Conservation (phyloP, 2,888 invertebrate genomes). For the Deilephila porcellus region DNA sequence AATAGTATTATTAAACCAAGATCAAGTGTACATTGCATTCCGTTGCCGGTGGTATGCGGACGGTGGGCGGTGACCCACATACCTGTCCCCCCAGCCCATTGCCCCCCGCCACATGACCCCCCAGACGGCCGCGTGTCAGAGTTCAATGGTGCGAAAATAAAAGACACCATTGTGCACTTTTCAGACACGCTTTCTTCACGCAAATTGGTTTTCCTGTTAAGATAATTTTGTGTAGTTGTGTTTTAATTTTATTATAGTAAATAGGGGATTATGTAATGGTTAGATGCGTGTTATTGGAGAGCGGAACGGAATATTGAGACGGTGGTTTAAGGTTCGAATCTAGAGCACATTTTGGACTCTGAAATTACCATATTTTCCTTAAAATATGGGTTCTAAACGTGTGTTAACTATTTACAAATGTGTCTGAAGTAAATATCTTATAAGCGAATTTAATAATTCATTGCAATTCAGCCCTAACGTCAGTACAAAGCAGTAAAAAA, state of each 20-base stretch:
- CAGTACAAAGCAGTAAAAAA: too few relatives aligned
- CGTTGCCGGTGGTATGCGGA: neutral
- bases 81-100: neutral
- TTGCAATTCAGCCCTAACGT: too few relatives aligned
- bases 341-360: too few relatives aligned
- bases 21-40: neutral
- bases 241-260: neutral
- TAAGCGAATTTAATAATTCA: too few relatives aligned
- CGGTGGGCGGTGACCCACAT: conserved; percentile 13
- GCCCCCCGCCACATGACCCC: neutral
- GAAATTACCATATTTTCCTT: too few relatives aligned
- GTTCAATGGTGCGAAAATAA: conserved; percentile 46
- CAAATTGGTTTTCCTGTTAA: conserved; percentile 5
- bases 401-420: too few relatives aligned
- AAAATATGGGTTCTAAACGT: too few relatives aligned
- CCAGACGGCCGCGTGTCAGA: conserved; percentile 34
- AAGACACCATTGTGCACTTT: conserved; percentile 36
- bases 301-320: too few relatives aligned
- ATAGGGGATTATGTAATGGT: too few relatives aligned
- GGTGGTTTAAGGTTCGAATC: too few relatives aligned
- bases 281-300: too few relatives aligned
- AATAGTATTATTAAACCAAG: neutral
- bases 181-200: conserved; percentile 32
- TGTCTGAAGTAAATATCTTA: too few relatives aligned
- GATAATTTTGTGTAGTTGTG: neutral